Evolutionary conservation across 2,113 vertebrate species (phyloP).

Genomic region (Gallinago paraguaiae): DNA sequence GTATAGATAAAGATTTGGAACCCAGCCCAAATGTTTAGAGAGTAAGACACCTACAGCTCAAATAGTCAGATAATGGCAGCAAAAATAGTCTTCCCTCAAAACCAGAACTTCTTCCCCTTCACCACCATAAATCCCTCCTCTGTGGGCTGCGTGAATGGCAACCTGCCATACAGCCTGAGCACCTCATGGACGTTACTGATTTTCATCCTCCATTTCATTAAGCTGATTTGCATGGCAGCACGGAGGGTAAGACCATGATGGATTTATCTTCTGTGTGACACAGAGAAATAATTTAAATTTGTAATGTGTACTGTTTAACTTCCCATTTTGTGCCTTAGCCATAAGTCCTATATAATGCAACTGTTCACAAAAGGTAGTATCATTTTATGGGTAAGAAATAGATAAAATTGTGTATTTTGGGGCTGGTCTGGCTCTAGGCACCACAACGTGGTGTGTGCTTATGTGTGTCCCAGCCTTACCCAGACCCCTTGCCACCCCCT

Average conservation of each 20-base stretch:
- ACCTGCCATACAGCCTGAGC: background rate
- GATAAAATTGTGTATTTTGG: too few relatives aligned
- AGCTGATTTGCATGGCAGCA: background rate
- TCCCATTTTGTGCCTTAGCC: background rate
- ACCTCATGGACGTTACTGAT: background rate
- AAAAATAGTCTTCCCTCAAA: background rate
- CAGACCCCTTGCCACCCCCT: background rate
- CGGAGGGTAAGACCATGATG: background rate
- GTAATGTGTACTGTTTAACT: background rate
- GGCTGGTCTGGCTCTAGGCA: background rate
- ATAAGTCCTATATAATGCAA: background rate
- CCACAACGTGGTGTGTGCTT: accelerated
- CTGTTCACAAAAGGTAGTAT: background rate
- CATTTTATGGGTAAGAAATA: background rate
- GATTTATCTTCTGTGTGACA: background rate
- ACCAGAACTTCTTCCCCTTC: background rate
- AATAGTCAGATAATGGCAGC: background rate
- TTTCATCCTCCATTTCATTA: background rate
- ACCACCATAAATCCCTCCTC: background rate
- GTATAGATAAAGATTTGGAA: constrained; percentile 33
- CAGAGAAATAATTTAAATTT: background rate
- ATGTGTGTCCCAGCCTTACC: too few relatives aligned
- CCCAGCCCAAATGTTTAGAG: constrained; percentile 13
- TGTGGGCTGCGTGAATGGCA: background rate
- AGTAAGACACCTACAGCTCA: background rate